Evolutionary conservation across 2,113 vertebrate genomes (phyloP).

Genomic region (Mesocricetus auratus): DNA sequence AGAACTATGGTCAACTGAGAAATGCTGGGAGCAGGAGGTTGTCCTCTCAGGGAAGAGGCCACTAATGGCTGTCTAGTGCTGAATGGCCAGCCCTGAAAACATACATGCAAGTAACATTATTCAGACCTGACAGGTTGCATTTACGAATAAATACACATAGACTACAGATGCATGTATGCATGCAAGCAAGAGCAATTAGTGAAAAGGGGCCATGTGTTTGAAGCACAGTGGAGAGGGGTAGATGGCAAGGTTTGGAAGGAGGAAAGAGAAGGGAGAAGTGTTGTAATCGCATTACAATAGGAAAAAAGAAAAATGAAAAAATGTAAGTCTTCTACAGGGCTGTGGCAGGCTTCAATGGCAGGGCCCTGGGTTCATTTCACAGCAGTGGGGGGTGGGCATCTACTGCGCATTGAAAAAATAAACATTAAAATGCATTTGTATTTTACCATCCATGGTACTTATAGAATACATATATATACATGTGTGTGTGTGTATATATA

Average conservation of each 20-base stretch:
- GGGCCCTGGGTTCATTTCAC: background rate
- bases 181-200: background rate
- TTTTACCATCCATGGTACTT: conserved; percentile 15
- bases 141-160: background rate
- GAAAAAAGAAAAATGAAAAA: background rate
- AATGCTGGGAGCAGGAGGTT: background rate
- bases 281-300: background rate
- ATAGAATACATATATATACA: background rate
- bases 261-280: background rate
- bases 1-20: background rate
- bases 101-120: background rate
- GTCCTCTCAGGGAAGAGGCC: background rate
- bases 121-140: background rate
- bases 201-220: background rate
- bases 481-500: too few species aligned
- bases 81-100: background rate
- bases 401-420: background rate
- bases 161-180: background rate
- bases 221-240: background rate
- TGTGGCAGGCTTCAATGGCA: background rate
- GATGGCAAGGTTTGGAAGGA: background rate
- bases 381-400: background rate
- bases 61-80: background rate
- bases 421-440: background rate
- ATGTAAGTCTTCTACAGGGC: background rate